Percentiles rank a stretch among this genome's conserved stretches.
Evolutionary conservation across 2,113 vertebrate genomes (phyloP).

Genomic region (Rattus rattus): DNA sequence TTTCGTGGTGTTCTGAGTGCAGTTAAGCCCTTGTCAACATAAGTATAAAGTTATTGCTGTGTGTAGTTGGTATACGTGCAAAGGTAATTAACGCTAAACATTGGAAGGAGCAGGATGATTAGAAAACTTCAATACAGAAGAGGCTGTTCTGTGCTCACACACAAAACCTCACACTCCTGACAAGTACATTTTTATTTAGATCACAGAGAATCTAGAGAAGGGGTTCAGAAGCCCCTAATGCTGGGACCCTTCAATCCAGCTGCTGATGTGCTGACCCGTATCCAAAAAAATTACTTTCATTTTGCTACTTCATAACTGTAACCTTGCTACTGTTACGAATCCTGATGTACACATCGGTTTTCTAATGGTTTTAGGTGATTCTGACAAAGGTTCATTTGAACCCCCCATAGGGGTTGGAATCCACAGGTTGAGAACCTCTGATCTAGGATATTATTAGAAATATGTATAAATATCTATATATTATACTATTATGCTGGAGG

Average conservation of each 20-base stretch:
- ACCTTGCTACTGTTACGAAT: not conserved
- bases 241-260: not conserved
- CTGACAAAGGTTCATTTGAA: not conserved
- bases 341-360: not conserved
- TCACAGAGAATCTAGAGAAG: not conserved
- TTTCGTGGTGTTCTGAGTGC: conserved; percentile 75
- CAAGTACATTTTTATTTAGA: not conserved
- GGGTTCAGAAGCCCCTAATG: too few species aligned
- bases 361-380: not conserved
- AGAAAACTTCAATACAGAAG: conserved; percentile 52
- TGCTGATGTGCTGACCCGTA: not conserved
- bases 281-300: not conserved
- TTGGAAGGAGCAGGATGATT: conserved; percentile 66
- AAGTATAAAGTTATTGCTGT: conserved; percentile 79
- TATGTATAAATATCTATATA: not conserved
- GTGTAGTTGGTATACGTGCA: conserved; percentile 66
- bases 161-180: conserved; percentile 13
- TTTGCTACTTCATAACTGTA: not conserved
- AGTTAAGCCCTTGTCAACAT: conserved; percentile 75
- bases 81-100: conserved; percentile 76
- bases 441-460: not conserved
- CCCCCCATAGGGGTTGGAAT: too few species aligned
- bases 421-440: not conserved
- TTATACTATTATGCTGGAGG: not conserved
- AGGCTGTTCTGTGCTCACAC: conserved; percentile 17